Percentiles rank a stretch among this genome's conserved stretches.
Conservation (phyloP, 1,140 invertebrate genomes). For the honey bee (Apis mellifera) region Amel_HAv3.1 CM009945.2:8042501-8043000, state of each 20-base stretch:
- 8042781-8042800: background rate
- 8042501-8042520: conserved; percentile 26
- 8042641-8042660: conserved; percentile 2
- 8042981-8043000: too few species aligned
- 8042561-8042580: conserved; percentile 56
- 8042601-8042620: conserved; percentile 41
- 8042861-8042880: background rate
- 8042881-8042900: background rate
- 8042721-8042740: too few species aligned
- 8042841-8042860: background rate
- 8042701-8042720: background rate
- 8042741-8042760: background rate
- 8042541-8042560: conserved; percentile 49
- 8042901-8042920: background rate
- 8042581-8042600: conserved; percentile 62
- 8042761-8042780: conserved; percentile 6
- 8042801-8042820: background rate
- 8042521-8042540: conserved; percentile 10
- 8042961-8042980: too few species aligned
- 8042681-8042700: background rate
- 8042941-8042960: background rate
- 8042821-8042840: background rate
- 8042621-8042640: conserved; percentile 20
- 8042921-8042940: background rate
- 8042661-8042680: background rate